Base-by-base conservation (phyloP, 2,797 vertebrate genomes). In the Nannoperca australis region DNA sequence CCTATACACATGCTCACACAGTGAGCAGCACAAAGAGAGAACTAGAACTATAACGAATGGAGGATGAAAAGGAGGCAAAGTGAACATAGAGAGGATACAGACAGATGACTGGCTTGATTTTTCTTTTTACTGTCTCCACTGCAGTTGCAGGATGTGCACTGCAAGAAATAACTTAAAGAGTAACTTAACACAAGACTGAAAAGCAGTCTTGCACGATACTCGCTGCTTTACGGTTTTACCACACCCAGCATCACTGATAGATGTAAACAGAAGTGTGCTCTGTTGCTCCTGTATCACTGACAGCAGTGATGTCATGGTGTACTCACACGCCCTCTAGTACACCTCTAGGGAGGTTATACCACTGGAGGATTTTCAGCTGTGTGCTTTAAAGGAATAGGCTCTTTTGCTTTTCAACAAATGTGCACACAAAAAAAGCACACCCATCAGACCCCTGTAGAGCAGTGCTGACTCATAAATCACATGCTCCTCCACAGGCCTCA, bases 391-490 rank as follows among this genome's bases (percentile, higher is more conserved):
- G 54, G 54, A 56, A 20, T 20, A 17, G 18, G 13, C 38, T 38
- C 3, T 30, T 60, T 49, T 36, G 24, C 27, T 32, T 60, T 64
- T 15, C n/a, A 17, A 9, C 14, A 54, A 53, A 24, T n/a, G n/a
- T n/a, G n/a, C n/a, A n/a, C n/a, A n/a, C n/a, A n/a, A n/a, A n/a
- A n/a, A n/a, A 77, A 70, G 49, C 69, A 58, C 82, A 85, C 81
- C 77, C 73, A 67, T 15, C 66, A 73, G 67, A 55, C 62, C 85
- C 73, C 79, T 5, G 55, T 10, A 15, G 71, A 80, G 87, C 61
- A 40, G 34, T 1, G 72, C 84, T 54, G 80, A 90, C 78, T 92
- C 88, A 88, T 93, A 90, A 88, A 92, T 94, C 92, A 91, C 79
- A 78, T 24, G 42, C 58, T 74, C 56, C 82, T 73, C 82, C 90